phyloP scores from a whole-genome alignment of 2,113 vertebrate genomes.

The Peucedramus taeniatus region DNA sequence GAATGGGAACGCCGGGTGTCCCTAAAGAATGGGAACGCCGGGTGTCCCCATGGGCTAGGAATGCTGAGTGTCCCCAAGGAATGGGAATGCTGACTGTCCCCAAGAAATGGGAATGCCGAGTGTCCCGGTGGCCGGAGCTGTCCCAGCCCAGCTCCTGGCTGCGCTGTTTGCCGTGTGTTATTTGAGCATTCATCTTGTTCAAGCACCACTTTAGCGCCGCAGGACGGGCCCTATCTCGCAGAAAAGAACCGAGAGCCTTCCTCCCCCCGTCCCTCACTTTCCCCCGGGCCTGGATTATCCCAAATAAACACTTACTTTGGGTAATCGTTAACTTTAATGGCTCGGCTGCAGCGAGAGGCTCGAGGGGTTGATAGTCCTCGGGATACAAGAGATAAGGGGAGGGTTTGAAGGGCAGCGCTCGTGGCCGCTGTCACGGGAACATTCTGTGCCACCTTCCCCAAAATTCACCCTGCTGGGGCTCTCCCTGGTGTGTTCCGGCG shows the following conservation, averaged over 20 bases:
- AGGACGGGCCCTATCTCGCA: neutral
- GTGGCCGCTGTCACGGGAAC: neutral
- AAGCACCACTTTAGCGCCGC: neutral
- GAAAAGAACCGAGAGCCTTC: neutral
- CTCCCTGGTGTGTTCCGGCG: neutral
- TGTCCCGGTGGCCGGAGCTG: neutral
- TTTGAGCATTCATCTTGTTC: slow-evolving; percentile 13
- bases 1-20: rapidly evolving
- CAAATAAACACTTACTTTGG: slow-evolving; percentile 45
- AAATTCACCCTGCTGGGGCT: neutral
- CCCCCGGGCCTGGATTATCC: slow-evolving; percentile 45
- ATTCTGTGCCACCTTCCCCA: rapidly evolving
- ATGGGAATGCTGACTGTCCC: rapidly evolving
- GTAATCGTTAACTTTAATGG: slow-evolving; percentile 67
- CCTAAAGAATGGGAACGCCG: rapidly evolving
- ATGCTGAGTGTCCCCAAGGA: rapidly evolving
- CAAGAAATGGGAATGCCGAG: rapidly evolving
- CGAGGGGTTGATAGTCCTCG: neutral
- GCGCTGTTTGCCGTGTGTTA: neutral
- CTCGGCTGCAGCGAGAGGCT: neutral
- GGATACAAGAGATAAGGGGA: neutral
- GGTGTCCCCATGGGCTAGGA: neutral
- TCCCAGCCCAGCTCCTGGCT: neutral
- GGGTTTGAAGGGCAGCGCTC: slow-evolving; percentile 13
- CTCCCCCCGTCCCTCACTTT: slow-evolving; percentile 21